These are phyloP conservation scores for Silurus aristotelis DNA, from an alignment of 2,797 vertebrate genomes.

Conservation along the genomic window DNA sequence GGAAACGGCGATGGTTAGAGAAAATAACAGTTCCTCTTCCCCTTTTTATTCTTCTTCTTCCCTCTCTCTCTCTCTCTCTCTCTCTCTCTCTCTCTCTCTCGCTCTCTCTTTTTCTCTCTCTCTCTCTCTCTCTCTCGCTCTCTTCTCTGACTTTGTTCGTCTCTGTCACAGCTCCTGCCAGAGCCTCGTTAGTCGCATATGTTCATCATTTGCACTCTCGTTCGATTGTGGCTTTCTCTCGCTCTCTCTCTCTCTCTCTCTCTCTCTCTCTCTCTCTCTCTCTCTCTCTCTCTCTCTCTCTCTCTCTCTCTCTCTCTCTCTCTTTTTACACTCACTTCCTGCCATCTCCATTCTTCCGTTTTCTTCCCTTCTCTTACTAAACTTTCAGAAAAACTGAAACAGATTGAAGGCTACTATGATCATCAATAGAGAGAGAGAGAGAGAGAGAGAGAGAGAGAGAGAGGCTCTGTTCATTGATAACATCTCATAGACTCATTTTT, in stretches of 20 bases:
- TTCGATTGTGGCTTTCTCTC: not conserved
- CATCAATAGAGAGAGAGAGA: too few species aligned
- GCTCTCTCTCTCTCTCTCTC: too few species aligned
- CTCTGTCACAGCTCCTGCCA: constrained; percentile 21
- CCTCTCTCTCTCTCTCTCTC: constrained; percentile 18
- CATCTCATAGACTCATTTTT: not conserved
- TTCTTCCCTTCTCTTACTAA: constrained; percentile 36
- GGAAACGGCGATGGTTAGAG: constrained; percentile 26
- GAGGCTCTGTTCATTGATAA: not conserved
- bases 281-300: constrained; percentile 15
- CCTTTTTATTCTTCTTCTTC: constrained; percentile 13
- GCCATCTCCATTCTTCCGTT: constrained; percentile 27
- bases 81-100: constrained; percentile 14
- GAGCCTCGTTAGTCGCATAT: constrained; percentile 35
- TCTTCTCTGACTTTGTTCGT: constrained; percentile 7
- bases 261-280: too few species aligned
- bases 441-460: too few species aligned
- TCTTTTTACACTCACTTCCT: not conserved
- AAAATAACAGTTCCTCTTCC: constrained; percentile 27
- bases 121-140: not conserved
- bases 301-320: constrained; percentile 16
- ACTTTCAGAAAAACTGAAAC: not conserved
- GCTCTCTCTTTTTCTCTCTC: not conserved
- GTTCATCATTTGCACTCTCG: constrained; percentile 33
- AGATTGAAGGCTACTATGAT: not conserved